phyloP scores from a whole-genome alignment of 2,888 invertebrate genomes.

The Malthinus seriepunctatus region DNA sequence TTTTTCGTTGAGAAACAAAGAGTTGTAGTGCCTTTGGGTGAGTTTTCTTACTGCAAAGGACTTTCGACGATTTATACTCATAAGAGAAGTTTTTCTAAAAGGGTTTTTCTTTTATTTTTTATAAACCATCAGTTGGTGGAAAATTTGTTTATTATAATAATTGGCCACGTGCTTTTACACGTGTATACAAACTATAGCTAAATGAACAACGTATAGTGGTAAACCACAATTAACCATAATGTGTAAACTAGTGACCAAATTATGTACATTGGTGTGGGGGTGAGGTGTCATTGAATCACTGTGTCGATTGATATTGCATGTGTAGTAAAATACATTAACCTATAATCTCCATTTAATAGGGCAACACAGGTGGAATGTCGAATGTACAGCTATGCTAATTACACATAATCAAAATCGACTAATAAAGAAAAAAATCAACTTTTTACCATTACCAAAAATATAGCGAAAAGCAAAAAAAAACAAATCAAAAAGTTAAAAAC shows the following conservation, averaged over 20 bases:
- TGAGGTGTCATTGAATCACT: slow-evolving; percentile 52
- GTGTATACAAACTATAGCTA: slow-evolving; percentile 52
- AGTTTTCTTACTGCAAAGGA: not conserved
- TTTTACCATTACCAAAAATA: too few relatives aligned
- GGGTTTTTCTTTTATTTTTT: too few relatives aligned
- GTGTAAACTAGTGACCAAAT: slow-evolving; percentile 58
- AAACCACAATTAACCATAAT: slow-evolving; percentile 57
- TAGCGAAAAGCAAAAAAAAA: too few relatives aligned
- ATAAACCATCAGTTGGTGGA: too few relatives aligned
- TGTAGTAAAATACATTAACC: slow-evolving; percentile 49
- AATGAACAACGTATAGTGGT: slow-evolving; percentile 54
- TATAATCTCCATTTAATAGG: slow-evolving; percentile 36
- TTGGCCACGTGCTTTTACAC: slow-evolving; percentile 49
- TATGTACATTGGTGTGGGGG: slow-evolving; percentile 49
- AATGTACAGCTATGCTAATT: slow-evolving; percentile 7
- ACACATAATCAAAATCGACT: too few relatives aligned
- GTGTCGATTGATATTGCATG: slow-evolving; percentile 52
- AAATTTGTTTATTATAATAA: not conserved
- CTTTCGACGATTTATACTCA: too few relatives aligned
- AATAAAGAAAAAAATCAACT: too few relatives aligned
- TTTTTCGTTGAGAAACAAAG: too few relatives aligned
- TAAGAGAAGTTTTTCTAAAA: not conserved
- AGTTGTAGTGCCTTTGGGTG: too few relatives aligned
- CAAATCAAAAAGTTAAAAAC: too few relatives aligned
- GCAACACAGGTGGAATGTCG: slow-evolving; percentile 20